Base-by-base conservation (phyloP, 2,888 invertebrate genomes). In the Dendrolimus houi region DNA sequence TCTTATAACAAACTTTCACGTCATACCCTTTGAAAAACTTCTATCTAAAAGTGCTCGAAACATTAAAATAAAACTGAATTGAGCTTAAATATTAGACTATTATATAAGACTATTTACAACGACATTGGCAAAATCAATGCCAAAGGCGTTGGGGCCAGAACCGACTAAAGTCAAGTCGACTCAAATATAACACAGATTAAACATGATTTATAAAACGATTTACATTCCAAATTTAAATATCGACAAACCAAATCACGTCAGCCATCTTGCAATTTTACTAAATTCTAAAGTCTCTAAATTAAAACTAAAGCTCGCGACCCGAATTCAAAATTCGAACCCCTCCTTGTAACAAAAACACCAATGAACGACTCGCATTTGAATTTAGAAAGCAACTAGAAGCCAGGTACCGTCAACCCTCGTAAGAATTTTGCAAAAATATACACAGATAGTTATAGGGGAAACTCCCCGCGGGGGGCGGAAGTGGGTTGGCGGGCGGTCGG, bases 401-500 rank as follows among this genome's bases (percentile, higher is more conserved):
- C 88, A 88, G 88, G 88, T 88, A 87, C 83, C 72, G 79, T 79
- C 82, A 86, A 85, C 88, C 87, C 85, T 81, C 71, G 73, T 85
- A 88, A 89, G 89, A 89, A 87, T 85, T 85, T 85, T 80, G 81
- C 85, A 90, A 89, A 90, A 90, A 88, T 89, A 89, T 83, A 87
- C 72, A 78, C 72, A 78, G 82, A 77, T 87, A 88, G 87, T 87
- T 88, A 87, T 87, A 86, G 74, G 62, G 75, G 29, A 29, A 9
- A 9, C 64, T 68, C 63, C 66, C 61, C 67, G 67, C 61, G 70
- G 75, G 71, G 70, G 67, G 61, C 61, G 67, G 88, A 87, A 87
- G 83, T 81, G 86, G 85, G 85, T 78, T 73, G 82, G 83, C 72
- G 75, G 83, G 85, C 29, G 82, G 80, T 73, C 75, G 81, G 81